phyloP scores from a whole-genome alignment of 2,888 invertebrate species.

The Amphipyra berbera region DNA sequence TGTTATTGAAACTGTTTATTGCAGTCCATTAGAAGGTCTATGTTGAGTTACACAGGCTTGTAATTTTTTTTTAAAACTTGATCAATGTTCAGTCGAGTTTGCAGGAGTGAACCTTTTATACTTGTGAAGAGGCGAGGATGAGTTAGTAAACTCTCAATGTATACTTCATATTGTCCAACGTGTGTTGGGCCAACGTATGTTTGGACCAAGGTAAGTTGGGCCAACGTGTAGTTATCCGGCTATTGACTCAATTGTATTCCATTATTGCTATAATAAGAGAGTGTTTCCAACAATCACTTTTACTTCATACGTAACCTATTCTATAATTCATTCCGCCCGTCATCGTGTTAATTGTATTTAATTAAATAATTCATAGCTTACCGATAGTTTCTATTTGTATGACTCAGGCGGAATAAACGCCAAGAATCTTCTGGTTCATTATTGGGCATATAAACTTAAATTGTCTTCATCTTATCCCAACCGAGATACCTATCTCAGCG shows the following conservation, averaged over 20 bases:
- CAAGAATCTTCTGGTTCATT: too few species aligned
- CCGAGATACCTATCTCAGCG: too few species aligned
- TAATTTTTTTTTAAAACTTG: too few species aligned
- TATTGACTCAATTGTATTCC: conserved; percentile 35
- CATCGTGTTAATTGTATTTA: conserved; percentile 49
- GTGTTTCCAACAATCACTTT: conserved; percentile 43
- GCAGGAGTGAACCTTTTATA: too few species aligned
- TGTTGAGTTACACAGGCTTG: too few species aligned
- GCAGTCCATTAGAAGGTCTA: too few species aligned
- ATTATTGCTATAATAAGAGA: conserved; percentile 29
- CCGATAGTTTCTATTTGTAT: conserved; percentile 27
- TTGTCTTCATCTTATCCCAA: too few species aligned
- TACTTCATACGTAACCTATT: conserved; percentile 38
- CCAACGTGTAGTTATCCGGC: conserved; percentile 10
- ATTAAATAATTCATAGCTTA: conserved; percentile 32
- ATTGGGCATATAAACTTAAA: too few species aligned
- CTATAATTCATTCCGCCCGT: conserved; percentile 31
- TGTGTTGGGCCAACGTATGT: background rate
- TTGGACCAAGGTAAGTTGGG: background rate
- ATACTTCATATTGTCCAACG: background rate
- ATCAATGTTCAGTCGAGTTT: too few species aligned
- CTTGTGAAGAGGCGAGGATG: too few species aligned
- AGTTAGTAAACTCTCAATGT: background rate
- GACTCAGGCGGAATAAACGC: background rate
- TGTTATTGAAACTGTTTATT: too few species aligned